Percentiles rank a stretch among this genome's conserved stretches.
These are phyloP conservation scores for Rhogogaster chlorosoma DNA, from an alignment of 2,888 invertebrate species.

Conservation along the genomic window DNA sequence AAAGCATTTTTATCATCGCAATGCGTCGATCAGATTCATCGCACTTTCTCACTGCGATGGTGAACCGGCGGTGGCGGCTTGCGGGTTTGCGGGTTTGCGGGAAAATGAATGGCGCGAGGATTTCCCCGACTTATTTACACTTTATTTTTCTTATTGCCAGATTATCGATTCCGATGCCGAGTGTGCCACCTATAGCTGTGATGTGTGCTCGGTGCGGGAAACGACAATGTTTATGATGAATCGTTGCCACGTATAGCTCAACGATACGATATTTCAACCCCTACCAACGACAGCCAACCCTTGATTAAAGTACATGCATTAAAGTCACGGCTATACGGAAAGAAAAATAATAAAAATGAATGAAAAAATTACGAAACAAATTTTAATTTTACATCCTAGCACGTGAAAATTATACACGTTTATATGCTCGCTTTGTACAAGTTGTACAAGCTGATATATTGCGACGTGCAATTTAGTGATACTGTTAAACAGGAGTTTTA, in stretches of 20 bases:
- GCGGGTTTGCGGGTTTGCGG: too few relatives aligned
- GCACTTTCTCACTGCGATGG: neutral
- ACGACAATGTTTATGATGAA: slow-evolving; percentile 39
- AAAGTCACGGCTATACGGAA: neutral
- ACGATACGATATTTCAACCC: slow-evolving; percentile 35
- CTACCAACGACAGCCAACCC: neutral
- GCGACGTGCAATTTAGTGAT: slow-evolving; percentile 5
- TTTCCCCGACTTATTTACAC: slow-evolving; percentile 41
- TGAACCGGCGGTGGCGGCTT: neutral
- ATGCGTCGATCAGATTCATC: slow-evolving; percentile 15
- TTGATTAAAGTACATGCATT: slow-evolving; percentile 36
- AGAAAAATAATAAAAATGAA: neutral
- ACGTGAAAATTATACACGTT: neutral
- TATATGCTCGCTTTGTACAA: neutral
- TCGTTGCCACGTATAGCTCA: slow-evolving; percentile 35
- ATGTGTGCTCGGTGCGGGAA: neutral
- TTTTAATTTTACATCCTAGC: neutral
- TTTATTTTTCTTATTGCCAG: slow-evolving; percentile 42
- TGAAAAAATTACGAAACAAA: slow-evolving; percentile 10
- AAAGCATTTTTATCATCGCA: neutral
- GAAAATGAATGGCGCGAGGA: slow-evolving; percentile 39
- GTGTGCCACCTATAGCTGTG: neutral
- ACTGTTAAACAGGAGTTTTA: slow-evolving; percentile 8
- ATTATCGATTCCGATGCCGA: slow-evolving; percentile 37
- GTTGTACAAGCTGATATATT: neutral